These are phyloP conservation scores for Eulemur mongoz DNA, from an alignment of 2,797 vertebrate species.

Conservation along the genomic window DNA sequence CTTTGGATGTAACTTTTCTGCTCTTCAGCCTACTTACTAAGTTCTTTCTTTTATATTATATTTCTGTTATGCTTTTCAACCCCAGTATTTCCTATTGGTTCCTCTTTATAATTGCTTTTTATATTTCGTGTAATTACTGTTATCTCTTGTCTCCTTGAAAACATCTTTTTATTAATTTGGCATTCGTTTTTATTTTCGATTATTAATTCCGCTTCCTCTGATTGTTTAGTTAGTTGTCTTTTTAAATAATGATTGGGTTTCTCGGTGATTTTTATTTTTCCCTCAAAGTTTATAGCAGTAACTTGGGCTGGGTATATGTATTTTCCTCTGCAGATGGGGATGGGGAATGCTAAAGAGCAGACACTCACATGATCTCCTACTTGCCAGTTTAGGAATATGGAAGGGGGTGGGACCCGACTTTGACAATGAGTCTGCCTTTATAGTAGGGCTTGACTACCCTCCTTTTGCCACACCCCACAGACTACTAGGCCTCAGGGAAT, in stretches of 20 bases:
- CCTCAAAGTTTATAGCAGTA: background rate
- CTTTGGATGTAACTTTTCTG: background rate
- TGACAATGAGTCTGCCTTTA: background rate
- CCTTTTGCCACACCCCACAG: background rate
- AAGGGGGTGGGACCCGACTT: background rate
- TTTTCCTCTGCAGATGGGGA: background rate
- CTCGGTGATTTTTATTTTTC: background rate
- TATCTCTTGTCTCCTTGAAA: background rate
- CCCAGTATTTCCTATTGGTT: background rate
- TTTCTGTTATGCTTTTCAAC: background rate
- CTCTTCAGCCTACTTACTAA: background rate
- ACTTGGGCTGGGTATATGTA: background rate
- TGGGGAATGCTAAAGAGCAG: background rate
- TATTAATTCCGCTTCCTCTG: slow-evolving; percentile 19
- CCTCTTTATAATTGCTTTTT: slow-evolving; percentile 5
- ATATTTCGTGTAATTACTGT: background rate
- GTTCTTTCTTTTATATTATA: background rate
- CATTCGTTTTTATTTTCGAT: background rate
- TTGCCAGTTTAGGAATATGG: background rate
- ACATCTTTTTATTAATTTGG: background rate
- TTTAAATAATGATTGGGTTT: background rate
- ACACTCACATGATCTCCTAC: background rate
- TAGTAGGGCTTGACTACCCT: background rate
- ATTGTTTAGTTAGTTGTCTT: background rate
- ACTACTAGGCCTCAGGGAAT: background rate